Evolutionary conservation across 2,113 vertebrate species (phyloP).

Genomic region (Hydropotes inermis): DNA sequence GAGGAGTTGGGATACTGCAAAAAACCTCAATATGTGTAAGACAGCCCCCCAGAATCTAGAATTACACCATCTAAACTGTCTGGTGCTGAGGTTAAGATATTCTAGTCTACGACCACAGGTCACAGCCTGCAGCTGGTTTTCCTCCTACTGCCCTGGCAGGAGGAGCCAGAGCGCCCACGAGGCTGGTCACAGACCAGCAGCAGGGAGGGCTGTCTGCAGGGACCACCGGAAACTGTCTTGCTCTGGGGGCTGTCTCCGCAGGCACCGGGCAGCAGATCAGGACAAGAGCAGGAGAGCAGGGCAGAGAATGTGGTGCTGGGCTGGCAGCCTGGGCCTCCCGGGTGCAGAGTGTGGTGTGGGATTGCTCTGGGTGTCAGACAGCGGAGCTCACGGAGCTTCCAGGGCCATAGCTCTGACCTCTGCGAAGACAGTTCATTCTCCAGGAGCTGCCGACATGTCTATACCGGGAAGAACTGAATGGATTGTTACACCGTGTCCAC

Average conservation of each 20-base stretch:
- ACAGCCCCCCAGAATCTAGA: background rate
- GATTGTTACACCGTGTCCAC: background rate
- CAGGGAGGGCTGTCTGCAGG: background rate
- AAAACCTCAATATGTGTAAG: background rate
- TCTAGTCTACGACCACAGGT: background rate
- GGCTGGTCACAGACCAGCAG: background rate
- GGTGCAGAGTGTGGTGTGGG: too few relatives aligned
- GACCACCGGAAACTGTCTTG: background rate
- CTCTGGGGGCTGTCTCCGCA: background rate
- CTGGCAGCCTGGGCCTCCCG: background rate
- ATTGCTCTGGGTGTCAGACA: background rate
- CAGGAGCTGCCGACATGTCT: background rate
- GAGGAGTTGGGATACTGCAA: background rate
- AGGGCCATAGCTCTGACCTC: background rate
- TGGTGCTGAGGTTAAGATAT: background rate
- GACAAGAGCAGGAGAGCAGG: background rate
- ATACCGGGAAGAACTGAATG: rapidly evolving
- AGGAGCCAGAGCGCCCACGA: background rate
- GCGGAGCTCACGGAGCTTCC: background rate
- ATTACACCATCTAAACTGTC: background rate
- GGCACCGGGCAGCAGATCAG: background rate
- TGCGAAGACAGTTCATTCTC: background rate
- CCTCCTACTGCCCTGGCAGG: background rate
- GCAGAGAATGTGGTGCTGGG: too few relatives aligned
- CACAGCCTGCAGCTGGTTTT: background rate